Evolutionary conservation across 1,140 invertebrate species (phyloP).

Genomic region (Apis laboriosa): DNA sequence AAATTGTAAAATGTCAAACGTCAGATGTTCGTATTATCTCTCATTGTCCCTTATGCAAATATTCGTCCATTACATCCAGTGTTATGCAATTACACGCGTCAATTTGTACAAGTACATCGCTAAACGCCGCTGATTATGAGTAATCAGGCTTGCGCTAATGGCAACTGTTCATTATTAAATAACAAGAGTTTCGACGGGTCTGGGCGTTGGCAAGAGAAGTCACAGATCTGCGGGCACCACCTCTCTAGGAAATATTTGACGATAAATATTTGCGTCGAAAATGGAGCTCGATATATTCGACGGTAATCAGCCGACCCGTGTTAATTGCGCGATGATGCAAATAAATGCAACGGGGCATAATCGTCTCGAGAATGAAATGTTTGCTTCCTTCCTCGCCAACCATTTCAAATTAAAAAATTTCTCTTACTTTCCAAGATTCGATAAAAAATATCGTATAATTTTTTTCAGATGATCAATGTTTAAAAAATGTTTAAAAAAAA

Average conservation of each 20-base stretch:
- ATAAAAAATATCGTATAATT: no score
- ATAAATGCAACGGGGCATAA: constrained; percentile 7
- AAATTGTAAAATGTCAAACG: not conserved
- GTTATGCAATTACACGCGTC: constrained; percentile 20
- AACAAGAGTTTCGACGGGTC: not conserved
- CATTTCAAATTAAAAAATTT: not conserved
- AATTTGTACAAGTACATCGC: constrained; percentile 16
- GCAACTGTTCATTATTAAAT: constrained; percentile 45
- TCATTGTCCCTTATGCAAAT: not conserved
- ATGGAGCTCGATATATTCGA: constrained; percentile 29
- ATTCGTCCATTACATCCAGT: not conserved
- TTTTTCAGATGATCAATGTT: not conserved
- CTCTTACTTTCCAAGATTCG: no score
- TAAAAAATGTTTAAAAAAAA: no score
- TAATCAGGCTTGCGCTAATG: constrained; percentile 45
- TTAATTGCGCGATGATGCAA: constrained; percentile 38
- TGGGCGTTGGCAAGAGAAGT: not conserved
- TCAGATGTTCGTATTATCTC: not conserved
- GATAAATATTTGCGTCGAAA: constrained; percentile 42
- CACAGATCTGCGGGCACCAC: constrained; percentile 3
- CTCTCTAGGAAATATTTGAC: constrained; percentile 41
- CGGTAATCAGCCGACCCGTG: constrained; percentile 24
- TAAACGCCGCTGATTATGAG: constrained; percentile 37
- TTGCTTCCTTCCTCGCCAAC: not conserved
- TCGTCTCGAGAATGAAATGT: not conserved